These are phyloP conservation scores for Liolophura sinensis DNA, from an alignment of 1,140 invertebrate species.

Conservation along the genomic window DNA sequence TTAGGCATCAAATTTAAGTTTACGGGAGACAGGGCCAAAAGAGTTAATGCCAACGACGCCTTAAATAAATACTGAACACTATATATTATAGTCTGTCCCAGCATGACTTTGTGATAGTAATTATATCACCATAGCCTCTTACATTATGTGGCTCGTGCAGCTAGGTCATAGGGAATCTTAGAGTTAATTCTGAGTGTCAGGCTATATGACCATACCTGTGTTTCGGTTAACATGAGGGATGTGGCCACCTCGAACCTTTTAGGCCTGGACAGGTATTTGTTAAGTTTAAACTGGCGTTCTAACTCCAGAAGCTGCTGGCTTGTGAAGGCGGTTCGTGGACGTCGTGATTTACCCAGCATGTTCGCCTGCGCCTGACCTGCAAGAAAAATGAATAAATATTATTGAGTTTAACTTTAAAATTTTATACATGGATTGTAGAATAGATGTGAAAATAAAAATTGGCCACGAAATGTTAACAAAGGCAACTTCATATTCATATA, in stretches of 20 bases:
- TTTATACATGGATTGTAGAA: neutral
- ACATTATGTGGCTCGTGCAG: too few species aligned
- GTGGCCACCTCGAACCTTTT: conserved; percentile 99
- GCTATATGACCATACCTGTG: conserved; percentile 74
- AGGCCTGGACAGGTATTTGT: conserved; percentile 97
- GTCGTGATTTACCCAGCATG: conserved; percentile 81
- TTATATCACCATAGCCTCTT: too few species aligned
- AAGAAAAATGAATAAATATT: conserved; percentile 10
- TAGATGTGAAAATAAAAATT: neutral
- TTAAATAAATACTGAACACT: too few species aligned
- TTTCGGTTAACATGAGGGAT: conserved; percentile 96
- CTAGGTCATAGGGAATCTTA: too few species aligned
- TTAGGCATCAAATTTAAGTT: too few species aligned
- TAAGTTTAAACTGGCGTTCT: conserved; percentile 97
- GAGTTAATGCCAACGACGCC: too few species aligned
- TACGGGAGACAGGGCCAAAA: too few species aligned
- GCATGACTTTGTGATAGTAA: too few species aligned
- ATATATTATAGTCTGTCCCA: too few species aligned
- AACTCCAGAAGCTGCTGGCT: conserved; percentile 96
- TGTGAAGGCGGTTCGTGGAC: conserved; percentile 96
- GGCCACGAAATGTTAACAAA: too few species aligned
- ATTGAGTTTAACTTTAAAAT: neutral
- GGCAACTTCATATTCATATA: too few species aligned
- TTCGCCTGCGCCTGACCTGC: conserved; percentile 44
- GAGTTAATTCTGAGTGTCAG: too few species aligned